Conservation (phyloP, 1,140 invertebrate species). For the Hycleus phaleratus region DNA sequence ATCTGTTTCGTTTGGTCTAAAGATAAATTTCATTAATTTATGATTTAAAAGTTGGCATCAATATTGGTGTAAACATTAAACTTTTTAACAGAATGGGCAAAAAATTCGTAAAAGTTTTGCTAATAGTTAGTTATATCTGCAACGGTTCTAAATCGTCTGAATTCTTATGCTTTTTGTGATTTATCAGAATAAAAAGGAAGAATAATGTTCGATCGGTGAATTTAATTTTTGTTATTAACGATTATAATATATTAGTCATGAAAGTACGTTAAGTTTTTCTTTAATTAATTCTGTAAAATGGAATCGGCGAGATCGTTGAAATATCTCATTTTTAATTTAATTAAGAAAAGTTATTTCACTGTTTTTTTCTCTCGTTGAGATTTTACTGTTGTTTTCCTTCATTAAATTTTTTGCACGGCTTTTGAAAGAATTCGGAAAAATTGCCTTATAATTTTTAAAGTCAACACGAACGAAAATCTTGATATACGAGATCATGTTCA, state of each 20-base stretch:
- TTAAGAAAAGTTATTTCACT: constrained; percentile 34
- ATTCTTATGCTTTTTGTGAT: constrained; percentile 1
- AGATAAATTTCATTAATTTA: too few relatives aligned
- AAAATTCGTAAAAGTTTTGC: too few relatives aligned
- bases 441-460: constrained; percentile 6
- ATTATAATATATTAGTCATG: constrained; percentile 37
- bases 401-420: constrained; percentile 1
- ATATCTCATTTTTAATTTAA: constrained; percentile 34
- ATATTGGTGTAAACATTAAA: too few relatives aligned
- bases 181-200: constrained; percentile 23
- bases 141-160: too few relatives aligned
- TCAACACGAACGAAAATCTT: not conserved
- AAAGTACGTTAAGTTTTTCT: constrained; percentile 36
- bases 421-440: constrained; percentile 3
- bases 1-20: too few relatives aligned
- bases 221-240: constrained; percentile 40
- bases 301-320: constrained; percentile 17
- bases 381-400: constrained; percentile 15
- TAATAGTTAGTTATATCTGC: too few relatives aligned
- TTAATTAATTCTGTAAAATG: constrained; percentile 31
- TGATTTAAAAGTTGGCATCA: too few relatives aligned
- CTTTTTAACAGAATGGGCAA: too few relatives aligned
- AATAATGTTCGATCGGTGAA: constrained; percentile 28
- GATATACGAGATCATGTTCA: too few relatives aligned
- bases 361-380: constrained; percentile 15